A percentile compares a stretch with the other conserved stretches of the same genome.
Conservation (phyloP, 1,140 invertebrate species). For the Drosophila pruinosa region DNA sequence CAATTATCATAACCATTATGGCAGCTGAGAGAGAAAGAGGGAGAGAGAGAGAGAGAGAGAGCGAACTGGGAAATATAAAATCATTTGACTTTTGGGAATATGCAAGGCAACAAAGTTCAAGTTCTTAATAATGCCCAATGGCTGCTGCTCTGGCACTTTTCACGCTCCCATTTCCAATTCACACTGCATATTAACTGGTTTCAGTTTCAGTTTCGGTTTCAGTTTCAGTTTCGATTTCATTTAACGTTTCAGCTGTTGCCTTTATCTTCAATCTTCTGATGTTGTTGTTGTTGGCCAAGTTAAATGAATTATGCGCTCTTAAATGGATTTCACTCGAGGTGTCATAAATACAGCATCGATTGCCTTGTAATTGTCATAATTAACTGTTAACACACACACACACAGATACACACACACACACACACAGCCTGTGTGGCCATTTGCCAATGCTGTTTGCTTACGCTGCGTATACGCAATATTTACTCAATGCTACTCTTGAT, state of each 20-base stretch:
- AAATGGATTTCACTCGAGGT: constrained; percentile 41
- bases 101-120: constrained; percentile 24
- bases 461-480: constrained; percentile 44
- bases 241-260: background rate
- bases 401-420: background rate
- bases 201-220: background rate
- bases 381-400: constrained; percentile 27
- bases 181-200: constrained; percentile 1
- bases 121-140: constrained; percentile 26
- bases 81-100: constrained; percentile 28
- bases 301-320: constrained; percentile 55
- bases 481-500: constrained; percentile 8
- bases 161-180: background rate
- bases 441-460: constrained; percentile 23
- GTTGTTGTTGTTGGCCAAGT: background rate
- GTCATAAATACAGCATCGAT: constrained; percentile 49
- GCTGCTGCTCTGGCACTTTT: background rate
- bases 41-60: background rate
- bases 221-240: background rate
- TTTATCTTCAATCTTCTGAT: constrained; percentile 1
- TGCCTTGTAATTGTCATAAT: constrained; percentile 54
- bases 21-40: background rate
- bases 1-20: constrained; percentile 44
- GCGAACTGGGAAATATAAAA: background rate
- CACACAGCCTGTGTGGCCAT: background rate